phyloP scores from a whole-genome alignment of 1,140 invertebrate species.

The Anthonomus grandis region DNA sequence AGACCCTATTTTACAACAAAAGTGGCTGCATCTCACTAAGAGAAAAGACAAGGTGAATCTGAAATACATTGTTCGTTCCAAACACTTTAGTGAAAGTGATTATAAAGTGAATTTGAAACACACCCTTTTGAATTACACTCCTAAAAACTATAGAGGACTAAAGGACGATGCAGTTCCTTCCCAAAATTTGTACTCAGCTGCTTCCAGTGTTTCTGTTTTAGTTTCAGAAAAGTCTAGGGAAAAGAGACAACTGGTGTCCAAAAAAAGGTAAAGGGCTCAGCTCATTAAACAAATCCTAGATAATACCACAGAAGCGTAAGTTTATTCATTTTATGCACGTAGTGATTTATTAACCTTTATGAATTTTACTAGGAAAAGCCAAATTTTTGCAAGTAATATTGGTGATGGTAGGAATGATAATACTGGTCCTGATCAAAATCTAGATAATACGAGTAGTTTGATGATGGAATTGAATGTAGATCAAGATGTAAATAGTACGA shows the following conservation, averaged over 20 bases:
- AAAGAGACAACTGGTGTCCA: not conserved
- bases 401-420: no score
- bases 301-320: constrained; percentile 1
- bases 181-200: constrained; percentile 14
- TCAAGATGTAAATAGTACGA: no score
- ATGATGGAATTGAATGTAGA: not conserved
- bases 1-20: not conserved
- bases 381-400: not conserved
- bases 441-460: not conserved
- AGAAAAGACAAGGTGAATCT: constrained; percentile 19
- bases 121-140: constrained; percentile 8
- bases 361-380: not conserved
- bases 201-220: not conserved
- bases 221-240: not conserved
- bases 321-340: not conserved
- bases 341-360: not conserved
- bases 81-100: constrained; percentile 17
- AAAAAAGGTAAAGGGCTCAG: constrained; percentile 9
- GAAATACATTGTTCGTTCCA: constrained; percentile 14
- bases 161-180: constrained; percentile 16
- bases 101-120: constrained; percentile 23
- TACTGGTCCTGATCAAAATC: no score
- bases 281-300: constrained; percentile 1
- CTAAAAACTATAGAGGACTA: constrained; percentile 19
- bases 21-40: no score